Conservation (phyloP, 35 echinoderm and acorn worm genomes). For the Apostichopus parvimensis region DNA sequence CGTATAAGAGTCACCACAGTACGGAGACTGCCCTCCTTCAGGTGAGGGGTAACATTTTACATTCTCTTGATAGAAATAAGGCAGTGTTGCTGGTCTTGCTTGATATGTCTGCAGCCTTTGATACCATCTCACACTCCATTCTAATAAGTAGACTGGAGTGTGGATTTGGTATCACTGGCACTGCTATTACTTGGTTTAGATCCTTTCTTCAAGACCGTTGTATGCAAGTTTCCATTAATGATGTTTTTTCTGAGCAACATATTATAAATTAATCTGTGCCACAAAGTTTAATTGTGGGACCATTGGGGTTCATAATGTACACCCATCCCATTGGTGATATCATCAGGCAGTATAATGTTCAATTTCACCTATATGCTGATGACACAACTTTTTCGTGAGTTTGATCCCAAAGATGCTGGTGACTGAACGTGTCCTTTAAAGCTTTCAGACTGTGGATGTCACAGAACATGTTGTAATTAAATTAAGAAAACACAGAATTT, state of each 20-base stretch:
- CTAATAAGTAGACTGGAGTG: background rate
- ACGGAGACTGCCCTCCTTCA: conserved; percentile 61
- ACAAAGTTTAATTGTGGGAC: background rate
- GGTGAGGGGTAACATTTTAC: conserved; percentile 64
- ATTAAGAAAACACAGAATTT: too few species aligned
- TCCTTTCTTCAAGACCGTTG: too few species aligned
- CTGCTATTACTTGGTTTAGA: too few species aligned
- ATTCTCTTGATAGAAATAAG: conserved; percentile 48
- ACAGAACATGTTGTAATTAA: too few species aligned
- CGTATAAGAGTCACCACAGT: conserved; percentile 58
- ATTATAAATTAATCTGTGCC: too few species aligned
- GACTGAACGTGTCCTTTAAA: too few species aligned
- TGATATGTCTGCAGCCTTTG: conserved; percentile 73
- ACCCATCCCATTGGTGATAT: conserved; percentile 17
- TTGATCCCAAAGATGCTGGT: too few species aligned
- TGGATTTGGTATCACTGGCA: too few species aligned
- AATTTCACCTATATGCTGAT: conserved; percentile 11
- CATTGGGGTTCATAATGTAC: background rate
- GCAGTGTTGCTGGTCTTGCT: conserved; percentile 58
- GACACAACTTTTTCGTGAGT: background rate
- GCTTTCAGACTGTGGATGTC: too few species aligned
- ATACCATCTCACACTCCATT: conserved; percentile 55
- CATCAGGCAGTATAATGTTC: background rate
- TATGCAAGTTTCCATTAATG: too few species aligned
- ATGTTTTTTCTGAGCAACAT: too few species aligned